phyloP scores from a whole-genome alignment of 2,888 invertebrate genomes.

The Adela reaumurella region DNA sequence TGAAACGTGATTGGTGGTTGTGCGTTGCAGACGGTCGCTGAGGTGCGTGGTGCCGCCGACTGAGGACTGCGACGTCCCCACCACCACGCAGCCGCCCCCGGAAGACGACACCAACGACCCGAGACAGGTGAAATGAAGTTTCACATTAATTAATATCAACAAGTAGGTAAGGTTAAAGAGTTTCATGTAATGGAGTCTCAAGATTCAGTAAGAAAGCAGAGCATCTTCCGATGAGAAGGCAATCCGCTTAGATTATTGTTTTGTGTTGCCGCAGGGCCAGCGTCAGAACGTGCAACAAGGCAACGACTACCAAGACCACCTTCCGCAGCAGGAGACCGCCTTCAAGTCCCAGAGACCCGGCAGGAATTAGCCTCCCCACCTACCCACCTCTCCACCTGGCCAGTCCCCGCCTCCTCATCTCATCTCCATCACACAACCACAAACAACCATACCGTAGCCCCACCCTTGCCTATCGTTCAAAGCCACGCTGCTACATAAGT shows the following conservation, averaged over 20 bases:
- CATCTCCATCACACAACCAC: no score
- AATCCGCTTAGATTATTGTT: no score
- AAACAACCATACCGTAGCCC: no score
- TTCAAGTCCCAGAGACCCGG: conserved; percentile 2
- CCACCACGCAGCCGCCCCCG: conserved; percentile 65
- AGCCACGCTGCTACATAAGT: no score
- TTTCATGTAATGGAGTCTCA: no score
- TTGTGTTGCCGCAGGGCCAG: conserved; percentile 19
- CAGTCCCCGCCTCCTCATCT: no score
- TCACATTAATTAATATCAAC: no score
- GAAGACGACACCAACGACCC: conserved; percentile 44
- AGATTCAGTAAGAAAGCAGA: no score
- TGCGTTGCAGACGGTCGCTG: conserved; percentile 55
- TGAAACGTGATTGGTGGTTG: neutral
- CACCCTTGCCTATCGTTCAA: no score
- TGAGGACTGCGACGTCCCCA: conserved; percentile 83
- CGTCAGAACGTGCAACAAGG: conserved; percentile 16
- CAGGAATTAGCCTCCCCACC: neutral
- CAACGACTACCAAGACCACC: conserved; percentile 25
- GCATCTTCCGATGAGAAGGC: no score
- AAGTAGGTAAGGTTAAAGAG: no score
- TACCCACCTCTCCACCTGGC: no score
- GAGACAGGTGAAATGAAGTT: conserved; percentile 40
- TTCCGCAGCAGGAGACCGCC: conserved; percentile 10
- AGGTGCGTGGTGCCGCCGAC: conserved; percentile 87